Evolutionary conservation across 2,797 vertebrate genomes (phyloP), one percentile per base, ranked within the genome.

Genomic region (Cuniculus paca): DNA sequence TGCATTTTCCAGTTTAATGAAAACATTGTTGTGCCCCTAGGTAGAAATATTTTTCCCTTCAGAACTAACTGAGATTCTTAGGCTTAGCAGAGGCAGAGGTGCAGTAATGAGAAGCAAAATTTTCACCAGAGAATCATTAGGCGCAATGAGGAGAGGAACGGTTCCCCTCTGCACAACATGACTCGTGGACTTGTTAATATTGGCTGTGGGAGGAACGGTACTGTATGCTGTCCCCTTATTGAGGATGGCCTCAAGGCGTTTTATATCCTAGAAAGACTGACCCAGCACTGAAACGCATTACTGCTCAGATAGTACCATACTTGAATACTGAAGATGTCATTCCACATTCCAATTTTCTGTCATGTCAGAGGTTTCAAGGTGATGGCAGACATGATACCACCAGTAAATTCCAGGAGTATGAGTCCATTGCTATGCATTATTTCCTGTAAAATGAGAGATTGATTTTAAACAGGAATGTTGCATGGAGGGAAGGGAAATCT

Each of bases 1-100:
- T 96, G 95, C 74, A 92, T 92, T 92, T 94, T 78, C 83, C 19
- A 92, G 19, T 91, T 91, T 90, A 95, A 91, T 92, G 75, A 86
- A 95, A 91, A 83, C 24, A 94, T 70, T 82, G 31, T n/a, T 91
- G 45, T 91, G 65, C 83, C 61, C 39, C 22, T 31, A 9, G 24
- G 19, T 60, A 61, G 52, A 95, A 96, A 90, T 82, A 88, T 12
- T 78, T 52, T 24, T 96, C 31, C 19, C 42, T 82, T 68, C 16
- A 19, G 63, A 65, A 20, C 22, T n/a, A 88, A 60, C 39, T n/a
- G 74, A 70, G 56, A 92, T 74, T 78, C n/a, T 91, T 77, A 48
- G 60, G 79, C n/a, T 79, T 52, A 58, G 24, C 22, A 61, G 84
- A 93, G 74, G 85, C 36, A 80, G 48, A 90, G 63, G 63, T 90